Base-by-base conservation (phyloP, 2,888 invertebrate genomes). In the Drosophila mulleri region DNA sequence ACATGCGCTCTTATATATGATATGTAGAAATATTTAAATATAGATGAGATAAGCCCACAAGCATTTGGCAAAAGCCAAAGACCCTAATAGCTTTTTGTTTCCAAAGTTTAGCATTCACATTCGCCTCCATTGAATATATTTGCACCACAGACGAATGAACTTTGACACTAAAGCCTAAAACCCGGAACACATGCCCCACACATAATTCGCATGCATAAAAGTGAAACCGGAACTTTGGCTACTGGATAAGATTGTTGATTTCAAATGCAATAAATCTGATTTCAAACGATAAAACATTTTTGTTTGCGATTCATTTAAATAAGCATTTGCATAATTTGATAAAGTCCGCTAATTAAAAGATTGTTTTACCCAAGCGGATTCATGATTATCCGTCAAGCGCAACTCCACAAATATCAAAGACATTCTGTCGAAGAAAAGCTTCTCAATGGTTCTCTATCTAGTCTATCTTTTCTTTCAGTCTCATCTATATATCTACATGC, bases 141-240 rank as follows among this genome's bases (percentile, higher is more conserved):
- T 11, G 4, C 23, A 2, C 16, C 16, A 23, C 4, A 9, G 8
- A 1, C 23, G 45, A 47, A 23, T 32, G 53, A 53, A 53, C 53
- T 53, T 23, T 53, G 23, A 53, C 52, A 20, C 53, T 2, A 6
- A 23, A 52, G 52, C 20, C 20, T 14, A 52, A 37, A 8, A 52
- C 20, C 35, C 35, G 35, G 50, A 60, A 77, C 52, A 63, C 16
- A 11, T 23, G 37, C 26, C 39, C 8, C 32, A 2, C 16, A 8
- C 39, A 57, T 53, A 53, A 41, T 39, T 35, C 47, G 73, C 45
- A 48, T 42, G 8, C 16, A 44, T 26, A 54, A 75, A 78, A 54
- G 64, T 59, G 58, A 68, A 68, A 78, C 78, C 60, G 76, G 59
- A 75, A 70, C 35, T 37, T 45, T 48, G 11, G 23, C 53, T 50